These are phyloP conservation scores for Temnothorax ravouxi DNA, from an alignment of 2,888 invertebrate species.

Conservation along the genomic window DNA sequence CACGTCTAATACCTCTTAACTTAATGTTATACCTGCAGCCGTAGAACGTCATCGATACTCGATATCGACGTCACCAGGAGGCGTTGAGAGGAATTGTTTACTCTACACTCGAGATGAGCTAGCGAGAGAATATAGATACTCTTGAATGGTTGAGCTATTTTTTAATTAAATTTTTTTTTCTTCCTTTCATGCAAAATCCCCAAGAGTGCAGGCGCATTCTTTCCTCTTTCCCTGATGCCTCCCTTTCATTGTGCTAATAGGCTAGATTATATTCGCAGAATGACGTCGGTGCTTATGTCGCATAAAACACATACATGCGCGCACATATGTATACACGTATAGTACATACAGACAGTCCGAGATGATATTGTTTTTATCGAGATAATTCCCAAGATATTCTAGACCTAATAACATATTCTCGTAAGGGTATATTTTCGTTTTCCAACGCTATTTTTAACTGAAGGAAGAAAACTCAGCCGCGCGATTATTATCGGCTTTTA, in stretches of 20 bases:
- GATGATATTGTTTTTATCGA: neutral
- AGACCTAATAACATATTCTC: constrained; percentile 19
- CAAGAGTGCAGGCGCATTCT: neutral
- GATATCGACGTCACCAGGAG: constrained; percentile 14
- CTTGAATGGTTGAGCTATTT: neutral
- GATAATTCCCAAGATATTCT: constrained; percentile 1
- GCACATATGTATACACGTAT: neutral
- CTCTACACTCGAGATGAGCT: too few species aligned
- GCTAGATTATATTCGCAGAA: constrained; percentile 28
- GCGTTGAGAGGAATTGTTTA: neutral
- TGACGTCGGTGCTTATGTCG: neutral
- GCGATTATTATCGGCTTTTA: constrained; percentile 9
- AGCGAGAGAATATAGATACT: neutral
- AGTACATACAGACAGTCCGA: neutral
- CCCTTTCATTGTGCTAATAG: neutral
- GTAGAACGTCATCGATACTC: constrained; percentile 1
- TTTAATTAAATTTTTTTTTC: constrained; percentile 14
- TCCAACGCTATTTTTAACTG: constrained; percentile 21
- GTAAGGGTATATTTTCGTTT: constrained; percentile 26
- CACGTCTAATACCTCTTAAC: constrained; percentile 17
- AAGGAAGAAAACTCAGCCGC: neutral
- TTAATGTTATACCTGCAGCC: neutral
- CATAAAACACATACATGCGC: neutral
- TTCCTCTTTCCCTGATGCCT: too few species aligned
- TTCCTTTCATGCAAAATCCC: neutral